Base-by-base conservation (phyloP, 2,888 invertebrate species). In the Zaprionus obscuricornis region DNA sequence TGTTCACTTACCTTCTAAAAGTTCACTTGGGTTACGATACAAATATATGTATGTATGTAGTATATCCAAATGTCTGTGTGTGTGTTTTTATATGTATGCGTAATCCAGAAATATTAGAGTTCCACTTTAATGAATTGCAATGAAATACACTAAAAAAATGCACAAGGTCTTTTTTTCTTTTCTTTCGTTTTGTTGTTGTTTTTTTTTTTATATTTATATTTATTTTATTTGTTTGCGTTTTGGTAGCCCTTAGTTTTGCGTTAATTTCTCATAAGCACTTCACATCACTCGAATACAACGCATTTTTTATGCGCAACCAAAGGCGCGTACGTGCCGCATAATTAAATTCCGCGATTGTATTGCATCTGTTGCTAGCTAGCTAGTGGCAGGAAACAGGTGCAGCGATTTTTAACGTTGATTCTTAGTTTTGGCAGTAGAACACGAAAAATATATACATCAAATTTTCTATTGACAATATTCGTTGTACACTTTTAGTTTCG, bases 381-480 rank as follows among this genome's bases (percentile, higher is more conserved):
- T 18, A 18, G 40, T 49, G 46, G 43, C 85, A 74, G 78, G 85
- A 82, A 82, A 66, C 79, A 85, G 79, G 85, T 79, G 79, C 79
- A 74, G 47, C 58, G 57, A 59, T 70, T 62, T 54, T 13, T 27
- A 36, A 20, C 40, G 18, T 14, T 8, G 29, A 14, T 13, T 18
- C 14, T 45, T 22, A 36, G 24, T 14, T 33, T 39, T 16, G n/a
- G 26, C 8, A 5, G 14, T 39, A 33, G 26, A 40, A 13, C 8
- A 16, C 29, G 16, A 22, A 17, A 31, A 17, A 34, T 31, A 26
- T 17, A 26, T 14, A 17, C 11, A n/a, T 7, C 8, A n/a, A 36
- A 17, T 16, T 17, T 3, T 10, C 13, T 39, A 24, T 62, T 10
- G 36, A 29, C 43, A 29, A 46, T 24, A 7, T 54, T 46, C 37